Base-by-base conservation (phyloP, 2,888 invertebrate species). In the Hoplodrina blanda region DNA sequence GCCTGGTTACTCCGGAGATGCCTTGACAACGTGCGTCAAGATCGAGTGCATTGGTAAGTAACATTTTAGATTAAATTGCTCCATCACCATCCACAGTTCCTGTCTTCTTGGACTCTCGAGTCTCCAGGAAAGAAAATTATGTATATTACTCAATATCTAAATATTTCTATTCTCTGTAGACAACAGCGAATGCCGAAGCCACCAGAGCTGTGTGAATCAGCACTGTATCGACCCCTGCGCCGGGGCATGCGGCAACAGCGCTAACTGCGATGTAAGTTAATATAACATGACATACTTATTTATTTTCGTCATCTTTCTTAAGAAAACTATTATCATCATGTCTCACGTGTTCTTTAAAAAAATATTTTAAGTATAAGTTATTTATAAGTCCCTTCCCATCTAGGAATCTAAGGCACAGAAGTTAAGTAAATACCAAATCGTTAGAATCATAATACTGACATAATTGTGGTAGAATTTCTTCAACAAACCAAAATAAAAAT, bases 141-240 rank as follows among this genome's bases (percentile, higher is more conserved):
- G 2, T 41, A 10, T 11, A 41, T 41, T 37, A 10, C 44, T 50
- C 2, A 33, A 50, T 19, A 20, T 54, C 8, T 46, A 19, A 50
- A 17, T 8, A 20, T 13, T 62, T 19, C 2, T 64, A 30, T 63
- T 64, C 60, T 41, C 53, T 79, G 2, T 93, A 96, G 98, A 98
- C 65, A 97, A 98, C 91, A 96, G 97, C 69, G 98, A 98, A 88
- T 98, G 98, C 88, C 96, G 97, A 20, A 96, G 96, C 37, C 97
- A 97, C 88, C 96, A 97, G 85, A 96, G 97, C 30, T 98, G 98
- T 89, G 96, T 97, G 71, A 97, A 98, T 90, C 98, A 98, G 87
- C 97, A 97, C 71, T 98, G 98, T 89, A 96, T 98, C 63, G 98
- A 98, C 91, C 98, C 98, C 4, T 98, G 98, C 87, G 96, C 97